Evolutionary conservation across 92 coral and sea anemone genomes (phyloP), one percentile per base, ranked within the genome.

Genomic region (Bergia puertoricense): DNA sequence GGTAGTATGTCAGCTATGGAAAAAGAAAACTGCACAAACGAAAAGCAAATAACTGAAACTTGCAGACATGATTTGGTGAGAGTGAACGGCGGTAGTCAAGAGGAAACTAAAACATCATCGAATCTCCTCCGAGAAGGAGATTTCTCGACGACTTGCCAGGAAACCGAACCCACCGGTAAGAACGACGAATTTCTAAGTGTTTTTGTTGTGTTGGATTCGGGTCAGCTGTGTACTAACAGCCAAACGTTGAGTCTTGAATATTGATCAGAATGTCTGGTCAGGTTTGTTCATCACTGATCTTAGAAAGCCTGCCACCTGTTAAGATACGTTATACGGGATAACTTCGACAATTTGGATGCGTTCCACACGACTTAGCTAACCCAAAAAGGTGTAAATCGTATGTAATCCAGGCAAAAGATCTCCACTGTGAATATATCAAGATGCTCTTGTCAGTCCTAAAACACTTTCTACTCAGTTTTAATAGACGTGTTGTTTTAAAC

Each of bases 361-460:
- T 76, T 76, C 79, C 79, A 76, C 51, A 39, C 46, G 1, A 18
- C 79, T 76, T 51, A 76, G 79, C 79, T 76, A 43, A 42, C 79
- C 6, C 3, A 2, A 39, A 30, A 40, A 10, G 23, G 40, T 1
- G 23, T 0, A 43, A 9, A 5, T 38, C 15, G 44, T 15, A 62
- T 62, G 23, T 22, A 23, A 75, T 75, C 79, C 36, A 40, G 44
- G 5, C 36, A 75, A 44, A 20, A 18, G 41, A 62, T 22, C 30
- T 62, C 30, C 23, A 20, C 69, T 54, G 13, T 51, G 10, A 1
- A 62, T 9, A 62, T 16, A 16, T 15, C n/a, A 5, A 62, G 30
- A 62, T 18, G 69, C 18, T 62, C 69, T 20, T 2, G 0, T 62
- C 69, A 2, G 8, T 22, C 65, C 54, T 48, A 4, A 56, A 15